phyloP scores from a whole-genome alignment of 2,797 vertebrate species.

The Cynodonichthys magdalenae region DNA sequence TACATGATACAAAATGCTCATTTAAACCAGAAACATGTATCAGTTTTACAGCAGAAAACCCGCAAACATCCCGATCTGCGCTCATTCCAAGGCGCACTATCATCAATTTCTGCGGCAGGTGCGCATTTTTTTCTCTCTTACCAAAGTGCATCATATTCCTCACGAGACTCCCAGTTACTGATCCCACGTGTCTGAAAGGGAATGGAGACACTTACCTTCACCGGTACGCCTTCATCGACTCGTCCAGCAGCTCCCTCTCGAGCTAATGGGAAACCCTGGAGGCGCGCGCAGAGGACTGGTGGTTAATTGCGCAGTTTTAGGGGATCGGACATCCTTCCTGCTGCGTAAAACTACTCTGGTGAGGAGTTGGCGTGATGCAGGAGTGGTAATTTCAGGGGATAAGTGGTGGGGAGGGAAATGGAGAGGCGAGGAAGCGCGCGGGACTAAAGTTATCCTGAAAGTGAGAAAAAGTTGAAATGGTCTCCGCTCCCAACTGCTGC shows the following conservation, averaged over 20 bases:
- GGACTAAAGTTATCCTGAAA: constrained; percentile 53
- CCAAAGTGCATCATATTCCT: constrained; percentile 53
- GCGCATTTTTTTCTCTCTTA: constrained; percentile 43
- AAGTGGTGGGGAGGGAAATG: background rate
- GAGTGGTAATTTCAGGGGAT: constrained; percentile 17
- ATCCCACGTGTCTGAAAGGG: constrained; percentile 44
- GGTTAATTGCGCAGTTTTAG: constrained; percentile 63
- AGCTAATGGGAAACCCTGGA: constrained; percentile 68
- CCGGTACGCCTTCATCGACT: constrained; percentile 70
- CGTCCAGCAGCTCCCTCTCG: constrained; percentile 61
- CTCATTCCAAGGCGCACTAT: constrained; percentile 38
- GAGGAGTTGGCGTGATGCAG: constrained; percentile 37
- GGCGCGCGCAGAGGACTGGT: constrained; percentile 56
- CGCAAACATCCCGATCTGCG: constrained; percentile 23
- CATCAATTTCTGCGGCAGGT: constrained; percentile 49
- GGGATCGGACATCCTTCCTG: constrained; percentile 57
- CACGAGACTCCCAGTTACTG: constrained; percentile 57
- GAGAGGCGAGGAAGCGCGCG: constrained; percentile 23
- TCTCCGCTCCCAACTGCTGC: constrained; percentile 26
- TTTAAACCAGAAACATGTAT: constrained; percentile 29
- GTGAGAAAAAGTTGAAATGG: constrained; percentile 55
- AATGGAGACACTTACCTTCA: constrained; percentile 78
- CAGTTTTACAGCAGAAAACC: constrained; percentile 15
- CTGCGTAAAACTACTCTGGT: constrained; percentile 47
- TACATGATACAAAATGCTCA: constrained; percentile 30